A percentile compares a stretch with the other conserved stretches of the same genome.
Evolutionary conservation across 1,140 invertebrate species (phyloP).

Genomic region (Lamellibrachia luymesi): DNA sequence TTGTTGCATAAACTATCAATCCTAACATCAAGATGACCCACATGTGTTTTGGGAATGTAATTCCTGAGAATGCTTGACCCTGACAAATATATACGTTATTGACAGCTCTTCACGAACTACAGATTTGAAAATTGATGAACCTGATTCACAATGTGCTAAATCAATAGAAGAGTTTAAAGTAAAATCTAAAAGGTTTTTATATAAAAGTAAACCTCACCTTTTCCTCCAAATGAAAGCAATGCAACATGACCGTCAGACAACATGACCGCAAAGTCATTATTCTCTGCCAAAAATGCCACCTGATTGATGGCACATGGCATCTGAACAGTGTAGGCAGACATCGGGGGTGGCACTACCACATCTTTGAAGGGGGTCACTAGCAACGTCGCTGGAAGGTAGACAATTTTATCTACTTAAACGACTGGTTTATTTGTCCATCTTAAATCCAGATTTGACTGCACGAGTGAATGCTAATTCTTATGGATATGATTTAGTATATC

Average conservation of each 20-base stretch:
- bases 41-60: too few relatives aligned
- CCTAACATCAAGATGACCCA: too few relatives aligned
- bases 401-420: background rate
- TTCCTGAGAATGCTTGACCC: too few relatives aligned
- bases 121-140: too few relatives aligned
- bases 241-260: constrained; percentile 4
- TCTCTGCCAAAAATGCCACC: constrained; percentile 63
- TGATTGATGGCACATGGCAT: constrained; percentile 63
- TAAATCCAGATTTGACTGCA: too few relatives aligned
- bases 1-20: too few relatives aligned
- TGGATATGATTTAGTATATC: too few relatives aligned
- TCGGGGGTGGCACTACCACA: constrained; percentile 78
- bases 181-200: background rate
- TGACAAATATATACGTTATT: too few relatives aligned
- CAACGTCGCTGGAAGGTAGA: constrained; percentile 59
- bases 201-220: background rate
- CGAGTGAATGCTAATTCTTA: too few relatives aligned
- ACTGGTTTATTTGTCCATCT: background rate
- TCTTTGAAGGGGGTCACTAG: constrained; percentile 73
- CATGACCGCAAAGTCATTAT: background rate
- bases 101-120: too few relatives aligned
- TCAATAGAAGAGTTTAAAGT: background rate
- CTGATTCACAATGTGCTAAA: too few relatives aligned
- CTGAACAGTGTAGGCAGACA: constrained; percentile 68
- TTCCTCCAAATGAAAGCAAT: background rate